Evolutionary conservation across 2,113 vertebrate species (phyloP), one percentile per base, ranked within the genome.

Genomic region (Gallinago media): DNA sequence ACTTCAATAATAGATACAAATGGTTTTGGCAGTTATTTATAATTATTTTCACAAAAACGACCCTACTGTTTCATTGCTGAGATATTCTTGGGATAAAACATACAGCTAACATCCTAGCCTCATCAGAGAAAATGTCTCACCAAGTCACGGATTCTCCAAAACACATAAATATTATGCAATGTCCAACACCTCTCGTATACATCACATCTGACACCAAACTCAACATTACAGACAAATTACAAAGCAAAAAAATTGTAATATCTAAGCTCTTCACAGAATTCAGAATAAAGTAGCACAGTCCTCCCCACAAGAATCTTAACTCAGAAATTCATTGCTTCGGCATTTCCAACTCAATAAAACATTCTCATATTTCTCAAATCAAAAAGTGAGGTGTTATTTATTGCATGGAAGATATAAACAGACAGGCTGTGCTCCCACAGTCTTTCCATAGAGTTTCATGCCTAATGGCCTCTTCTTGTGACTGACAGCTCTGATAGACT

Each of bases 401-500:
- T 78, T 81, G 50, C 44, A 61, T 15, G 8, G 63, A 59, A 93
- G 46, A 74, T 55, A 63, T 15, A 92, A 84, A 87, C 66, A 85
- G 58, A n/a, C n/a, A 71, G 55, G 32, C 78, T 78, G 36, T 20
- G 21, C 16, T 74, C 40, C 50, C 66, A 52, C 26, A 80, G 65
- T 67, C 56, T 81, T 90, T 44, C 50, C 3, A 1, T 12, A 50
- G 15, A 79, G 52, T 63, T 90, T 47, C 50, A 86, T 36, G 68
- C 36, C 61, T 95, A 71, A 93, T 74, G 78, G 38, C 49, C 42
- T 72, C 40, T 84, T 74, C 61, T 77, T 72, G 27, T 88, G 90
- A 95, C 65, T 96, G 96, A 96, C 94, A 94, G 84, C 76, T 96
- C 70, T 78, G 65, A 91, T 52, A 92, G 65, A 44, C 31, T 75